Base-by-base conservation (phyloP, 2,113 vertebrate genomes). In the Paradoxurus hermaphroditus region DNA sequence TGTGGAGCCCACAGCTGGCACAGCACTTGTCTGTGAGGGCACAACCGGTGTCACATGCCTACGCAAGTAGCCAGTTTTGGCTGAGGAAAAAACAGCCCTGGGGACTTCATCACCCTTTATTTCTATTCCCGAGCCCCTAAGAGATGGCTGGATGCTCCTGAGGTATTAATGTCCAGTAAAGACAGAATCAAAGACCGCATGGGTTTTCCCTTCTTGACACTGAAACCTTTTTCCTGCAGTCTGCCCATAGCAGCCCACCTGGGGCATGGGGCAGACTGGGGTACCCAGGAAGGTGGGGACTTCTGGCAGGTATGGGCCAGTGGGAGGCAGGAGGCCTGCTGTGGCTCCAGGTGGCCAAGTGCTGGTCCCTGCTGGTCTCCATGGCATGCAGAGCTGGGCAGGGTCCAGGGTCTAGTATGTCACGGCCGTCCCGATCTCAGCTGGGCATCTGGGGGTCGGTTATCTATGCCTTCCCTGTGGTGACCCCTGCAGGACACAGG, bases 291-390 rank as follows among this genome's bases (percentile, higher is more conserved):
- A 97, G 0, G 97, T 98, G 62, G 99, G 99, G 14, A 99, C 96
- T 0, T n/a, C 86, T 3, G 92, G 90, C 97, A 94, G 85, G 98
- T 62, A 85, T 56, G 94, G 25, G 49, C 88, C 49, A 31, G 63
- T 21, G 36, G 62, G n/a, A 99, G 97, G 96, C 99, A 99, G 9
- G 99, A 99, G 96, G 99, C 99, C 3, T 99, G 97, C 2, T 98
- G 98, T 85, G 98, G 97, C 75, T 99, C 49, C 7, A n/a, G 49
- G 21, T 4, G 16, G 4, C 34, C 44, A 16, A 14, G 68, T 41
- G 44, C 16, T 16, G 41, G 31, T 65, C 29, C 0, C 97, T 62
- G 94, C 98, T 97, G 93, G 99, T 98, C 29, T 31, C 25, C 8
- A 1, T 19, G 8, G 86, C 39, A 0, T 91, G 1, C 0, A 59